Conservation (phyloP, 2,888 invertebrate species). For the Coecobrya sp. region DNA sequence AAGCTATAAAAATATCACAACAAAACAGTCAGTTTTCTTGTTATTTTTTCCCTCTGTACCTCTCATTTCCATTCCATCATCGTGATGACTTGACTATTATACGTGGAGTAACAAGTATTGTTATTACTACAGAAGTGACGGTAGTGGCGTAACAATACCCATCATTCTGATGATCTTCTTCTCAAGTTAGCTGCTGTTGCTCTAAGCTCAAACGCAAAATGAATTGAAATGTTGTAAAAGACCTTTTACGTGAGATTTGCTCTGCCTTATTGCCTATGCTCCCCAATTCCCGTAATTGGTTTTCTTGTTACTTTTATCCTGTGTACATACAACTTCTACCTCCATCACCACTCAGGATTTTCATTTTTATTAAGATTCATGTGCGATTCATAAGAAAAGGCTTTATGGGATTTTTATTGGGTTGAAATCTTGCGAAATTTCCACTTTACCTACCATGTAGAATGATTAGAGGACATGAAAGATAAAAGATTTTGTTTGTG, state of each 20-base stretch:
- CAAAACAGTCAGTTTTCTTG: neutral
- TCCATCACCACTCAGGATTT: neutral
- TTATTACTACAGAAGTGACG: neutral
- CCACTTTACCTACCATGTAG: too few relatives aligned
- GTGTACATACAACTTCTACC: neutral
- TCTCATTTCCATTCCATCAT: constrained; percentile 20
- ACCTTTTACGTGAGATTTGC: constrained; percentile 23
- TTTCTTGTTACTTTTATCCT: constrained; percentile 7
- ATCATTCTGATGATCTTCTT: neutral
- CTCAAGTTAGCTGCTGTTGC: too few relatives aligned
- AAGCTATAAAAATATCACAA: constrained; percentile 4
- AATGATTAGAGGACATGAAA: too few relatives aligned
- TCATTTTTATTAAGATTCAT: constrained; percentile 1
- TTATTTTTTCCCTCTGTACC: neutral
- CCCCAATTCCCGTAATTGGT: constrained; percentile 55
- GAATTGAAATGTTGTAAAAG: neutral
- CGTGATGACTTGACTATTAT: neutral
- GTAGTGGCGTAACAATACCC: constrained; percentile 10
- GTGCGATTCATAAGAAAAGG: constrained; percentile 26
- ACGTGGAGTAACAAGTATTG: neutral
- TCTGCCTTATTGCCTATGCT: neutral
- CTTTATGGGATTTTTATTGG: neutral
- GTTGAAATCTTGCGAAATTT: too few relatives aligned
- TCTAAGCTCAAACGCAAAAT: constrained; percentile 6
- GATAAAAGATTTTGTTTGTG: too few relatives aligned